These are phyloP conservation scores for Lycaena phlaeas DNA, from an alignment of 2,888 invertebrate genomes.

Conservation along the genomic window DNA sequence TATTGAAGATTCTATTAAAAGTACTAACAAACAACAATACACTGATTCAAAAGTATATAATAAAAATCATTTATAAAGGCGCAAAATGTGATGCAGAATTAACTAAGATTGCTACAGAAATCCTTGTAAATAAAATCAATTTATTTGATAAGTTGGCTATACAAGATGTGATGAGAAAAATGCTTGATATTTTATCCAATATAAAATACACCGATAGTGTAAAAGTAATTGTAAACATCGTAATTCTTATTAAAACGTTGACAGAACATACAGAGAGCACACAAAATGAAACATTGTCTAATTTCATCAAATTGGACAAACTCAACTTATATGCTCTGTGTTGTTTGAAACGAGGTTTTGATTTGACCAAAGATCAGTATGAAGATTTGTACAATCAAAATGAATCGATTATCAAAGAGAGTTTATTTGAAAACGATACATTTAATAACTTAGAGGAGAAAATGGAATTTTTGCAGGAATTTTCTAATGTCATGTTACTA, in stretches of 20 bases:
- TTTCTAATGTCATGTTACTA: neutral
- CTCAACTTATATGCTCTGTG: conserved; percentile 8
- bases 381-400: neutral
- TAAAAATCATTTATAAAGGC: conserved; percentile 25
- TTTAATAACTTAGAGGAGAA: neutral
- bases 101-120: conserved; percentile 27
- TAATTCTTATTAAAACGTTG: conserved; percentile 21
- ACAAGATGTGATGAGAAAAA: conserved; percentile 13
- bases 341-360: conserved; percentile 2
- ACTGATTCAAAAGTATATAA: conserved; percentile 28
- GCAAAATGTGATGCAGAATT: conserved; percentile 22
- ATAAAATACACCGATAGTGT: conserved; percentile 16
- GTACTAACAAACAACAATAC: conserved; percentile 33
- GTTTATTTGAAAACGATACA: neutral
- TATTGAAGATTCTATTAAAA: conserved; percentile 29
- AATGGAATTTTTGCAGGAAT: neutral
- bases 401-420: neutral
- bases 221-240: conserved; percentile 14
- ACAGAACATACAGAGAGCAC: conserved; percentile 5
- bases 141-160: conserved; percentile 25
- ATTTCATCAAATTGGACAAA: neutral
- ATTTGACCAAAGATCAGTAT: neutral
- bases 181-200: conserved; percentile 18
- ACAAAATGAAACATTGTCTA: neutral
- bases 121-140: conserved; percentile 34